Evolutionary conservation across 2,113 vertebrate genomes (phyloP).

Genomic region (Plectropomus leopardus): DNA sequence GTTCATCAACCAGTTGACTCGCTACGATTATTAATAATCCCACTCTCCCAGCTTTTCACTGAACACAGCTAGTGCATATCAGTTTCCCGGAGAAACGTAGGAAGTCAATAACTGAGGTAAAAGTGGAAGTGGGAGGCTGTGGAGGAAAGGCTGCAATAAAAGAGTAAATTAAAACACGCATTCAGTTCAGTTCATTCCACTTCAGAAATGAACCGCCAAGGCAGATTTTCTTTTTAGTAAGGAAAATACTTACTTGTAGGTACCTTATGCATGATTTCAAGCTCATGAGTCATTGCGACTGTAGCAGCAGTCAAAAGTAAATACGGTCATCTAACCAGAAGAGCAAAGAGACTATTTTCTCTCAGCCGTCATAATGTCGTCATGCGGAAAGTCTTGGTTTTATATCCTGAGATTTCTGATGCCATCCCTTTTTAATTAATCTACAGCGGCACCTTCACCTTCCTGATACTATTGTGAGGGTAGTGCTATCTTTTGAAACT

Average conservation of each 20-base stretch:
- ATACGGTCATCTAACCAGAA: too few relatives aligned
- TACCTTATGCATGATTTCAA: background rate
- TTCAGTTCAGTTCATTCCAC: background rate
- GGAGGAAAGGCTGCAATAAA: background rate
- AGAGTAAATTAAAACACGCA: background rate
- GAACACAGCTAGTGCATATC: constrained; percentile 15
- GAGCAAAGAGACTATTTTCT: too few relatives aligned
- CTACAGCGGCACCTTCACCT: too few relatives aligned
- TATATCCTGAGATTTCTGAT: background rate
- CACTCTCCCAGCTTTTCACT: constrained; percentile 8
- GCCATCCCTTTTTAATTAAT: background rate
- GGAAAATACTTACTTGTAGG: background rate
- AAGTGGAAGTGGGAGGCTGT: background rate
- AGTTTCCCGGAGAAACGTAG: constrained; percentile 3
- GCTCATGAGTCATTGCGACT: background rate
- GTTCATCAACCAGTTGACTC: constrained; percentile 16
- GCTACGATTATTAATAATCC: constrained; percentile 1
- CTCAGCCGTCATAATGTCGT: too few relatives aligned
- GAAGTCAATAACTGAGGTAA: constrained; percentile 38
- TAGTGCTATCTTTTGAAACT: too few relatives aligned
- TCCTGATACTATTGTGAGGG: too few relatives aligned
- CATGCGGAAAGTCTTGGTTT: background rate
- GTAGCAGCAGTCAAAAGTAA: too few relatives aligned
- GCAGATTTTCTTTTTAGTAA: background rate
- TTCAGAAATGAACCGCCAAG: background rate